Evolutionary conservation across 2,797 vertebrate genomes (phyloP), one percentile per base, ranked within the genome.

Genomic region (Aotus griseimembra): DNA sequence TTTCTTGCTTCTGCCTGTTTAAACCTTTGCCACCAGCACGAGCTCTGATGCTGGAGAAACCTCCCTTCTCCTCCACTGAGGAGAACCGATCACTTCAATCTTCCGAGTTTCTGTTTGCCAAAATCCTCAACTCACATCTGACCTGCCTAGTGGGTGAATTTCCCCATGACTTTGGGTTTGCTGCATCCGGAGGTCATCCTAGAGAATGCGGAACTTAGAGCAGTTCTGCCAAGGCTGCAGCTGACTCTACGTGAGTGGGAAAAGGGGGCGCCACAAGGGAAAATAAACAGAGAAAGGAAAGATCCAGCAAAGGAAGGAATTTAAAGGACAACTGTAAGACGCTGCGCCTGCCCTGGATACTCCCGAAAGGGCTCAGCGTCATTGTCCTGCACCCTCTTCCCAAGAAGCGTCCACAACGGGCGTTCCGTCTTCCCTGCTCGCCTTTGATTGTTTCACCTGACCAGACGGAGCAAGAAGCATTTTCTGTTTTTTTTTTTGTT

Each of bases 1-100:
- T 44, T 28, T 6, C 46, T 19, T 0, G 1, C 8, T 0, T 39
- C 72, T 28, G 11, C 22, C 8, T 52, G 58, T 33, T 67, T 36
- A 4, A 24, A 7, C 4, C 13, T 5, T 4, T 2, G 24, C 30
- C 52, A 22, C 55, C 33, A 0, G 10, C 7, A 0, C 0, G 30
- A 46, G 22, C 13, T 0, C 7, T 0, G 17, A 3, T 22, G 48
- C 33, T 24, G 14, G 12, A 76, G 52, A 90, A 14, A 14, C 10
- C 7, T 26, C 8, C 44, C 30, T 5, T 10, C 11, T 6, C 44
- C 26, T 5, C 8, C 7, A 5, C 83, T 4, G 0, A 26, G 46
- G 46, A 61, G 36, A 46, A 1, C 12, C 2, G 15, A n/a, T 12
- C 39, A 19, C 17, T 52, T n/a, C 22, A 2, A 17, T 6, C 61